Evolutionary conservation across 2,888 invertebrate genomes (phyloP).

Genomic region (Rhaphigaster nebulosa): DNA sequence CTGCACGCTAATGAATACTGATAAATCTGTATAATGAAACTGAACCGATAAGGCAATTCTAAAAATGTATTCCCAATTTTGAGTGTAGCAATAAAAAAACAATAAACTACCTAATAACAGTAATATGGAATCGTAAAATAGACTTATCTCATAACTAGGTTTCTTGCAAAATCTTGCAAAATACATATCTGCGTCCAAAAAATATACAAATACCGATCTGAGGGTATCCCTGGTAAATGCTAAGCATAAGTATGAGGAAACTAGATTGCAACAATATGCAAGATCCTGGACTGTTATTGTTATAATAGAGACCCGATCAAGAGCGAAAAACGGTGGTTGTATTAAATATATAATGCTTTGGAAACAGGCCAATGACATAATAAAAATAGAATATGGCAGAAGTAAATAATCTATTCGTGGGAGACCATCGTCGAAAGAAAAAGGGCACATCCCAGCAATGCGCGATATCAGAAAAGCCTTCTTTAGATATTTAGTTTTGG

Average conservation of each 20-base stretch:
- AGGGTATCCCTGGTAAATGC: neutral
- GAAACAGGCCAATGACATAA: neutral
- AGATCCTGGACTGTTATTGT: neutral
- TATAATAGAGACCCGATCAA: neutral
- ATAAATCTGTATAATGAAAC: too few relatives aligned
- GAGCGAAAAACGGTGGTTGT: neutral
- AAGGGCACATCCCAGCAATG: neutral
- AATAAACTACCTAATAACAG: neutral
- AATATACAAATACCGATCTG: neutral
- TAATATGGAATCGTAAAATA: neutral
- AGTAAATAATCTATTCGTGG: neutral
- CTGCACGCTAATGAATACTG: neutral
- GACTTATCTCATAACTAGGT: neutral
- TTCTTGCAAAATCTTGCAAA: neutral
- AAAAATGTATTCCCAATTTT: too few relatives aligned
- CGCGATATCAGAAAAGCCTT: neutral
- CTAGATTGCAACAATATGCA: neutral
- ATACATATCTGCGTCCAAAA: neutral
- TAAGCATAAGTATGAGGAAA: neutral
- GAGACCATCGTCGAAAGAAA: neutral
- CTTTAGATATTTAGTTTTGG: neutral
- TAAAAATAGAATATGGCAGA: neutral
- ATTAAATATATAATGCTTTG: neutral
- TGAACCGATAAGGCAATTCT: too few relatives aligned
- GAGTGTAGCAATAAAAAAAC: neutral